These are phyloP conservation scores for Dioctria linearis DNA, from an alignment of 2,888 invertebrate species.

Conservation along the genomic window DNA sequence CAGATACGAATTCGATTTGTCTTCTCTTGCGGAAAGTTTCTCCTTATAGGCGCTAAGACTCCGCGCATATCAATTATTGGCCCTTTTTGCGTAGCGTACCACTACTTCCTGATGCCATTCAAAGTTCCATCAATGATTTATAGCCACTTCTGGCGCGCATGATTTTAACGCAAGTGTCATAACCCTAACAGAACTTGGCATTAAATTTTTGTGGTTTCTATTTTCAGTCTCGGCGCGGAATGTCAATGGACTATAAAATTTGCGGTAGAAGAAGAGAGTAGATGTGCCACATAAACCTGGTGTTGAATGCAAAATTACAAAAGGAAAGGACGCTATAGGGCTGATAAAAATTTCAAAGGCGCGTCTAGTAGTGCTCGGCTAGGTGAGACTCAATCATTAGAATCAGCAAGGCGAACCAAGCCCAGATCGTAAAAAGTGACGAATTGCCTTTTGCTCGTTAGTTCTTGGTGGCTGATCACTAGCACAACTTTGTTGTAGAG, in stretches of 20 bases:
- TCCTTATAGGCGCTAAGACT: background rate
- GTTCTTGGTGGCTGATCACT: background rate
- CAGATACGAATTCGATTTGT: constrained; percentile 2
- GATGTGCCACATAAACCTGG: background rate
- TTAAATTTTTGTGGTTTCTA: constrained; percentile 13
- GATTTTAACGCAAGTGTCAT: background rate
- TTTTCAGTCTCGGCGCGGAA: background rate
- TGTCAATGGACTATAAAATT: constrained; percentile 3
- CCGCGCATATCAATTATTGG: background rate
- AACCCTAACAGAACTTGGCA: constrained; percentile 5
- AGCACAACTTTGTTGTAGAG: background rate
- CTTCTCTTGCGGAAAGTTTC: background rate
- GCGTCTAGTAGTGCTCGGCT: background rate
- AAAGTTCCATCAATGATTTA: background rate
- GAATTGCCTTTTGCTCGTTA: constrained; percentile 12
- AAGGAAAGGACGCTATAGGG: background rate
- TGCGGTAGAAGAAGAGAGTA: background rate
- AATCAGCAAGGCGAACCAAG: constrained; percentile 4
- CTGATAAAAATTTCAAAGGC: constrained; percentile 7
- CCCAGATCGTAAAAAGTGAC: constrained; percentile 12
- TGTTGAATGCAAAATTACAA: background rate
- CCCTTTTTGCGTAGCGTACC: background rate
- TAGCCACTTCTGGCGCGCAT: background rate
- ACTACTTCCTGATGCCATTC: constrained; percentile 1
- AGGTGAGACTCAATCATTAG: constrained; percentile 3